These are phyloP conservation scores for Dinocampus coccinellae DNA, from an alignment of 2,888 invertebrate species.

Conservation along the genomic window DNA sequence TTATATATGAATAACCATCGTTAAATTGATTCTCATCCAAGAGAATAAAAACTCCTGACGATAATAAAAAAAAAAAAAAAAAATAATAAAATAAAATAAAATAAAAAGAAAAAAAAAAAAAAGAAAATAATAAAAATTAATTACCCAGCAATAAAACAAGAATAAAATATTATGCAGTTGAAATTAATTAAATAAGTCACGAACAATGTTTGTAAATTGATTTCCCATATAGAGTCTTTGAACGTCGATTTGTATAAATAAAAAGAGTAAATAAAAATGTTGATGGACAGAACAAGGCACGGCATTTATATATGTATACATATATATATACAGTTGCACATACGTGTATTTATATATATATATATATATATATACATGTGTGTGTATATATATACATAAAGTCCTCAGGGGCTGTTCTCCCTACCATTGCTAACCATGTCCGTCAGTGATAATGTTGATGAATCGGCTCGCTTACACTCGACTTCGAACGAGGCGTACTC, in stretches of 20 bases:
- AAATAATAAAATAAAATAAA: neutral
- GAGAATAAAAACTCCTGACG: neutral
- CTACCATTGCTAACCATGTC: conserved; percentile 53
- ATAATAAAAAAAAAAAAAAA: neutral
- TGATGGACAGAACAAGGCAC: conserved; percentile 30
- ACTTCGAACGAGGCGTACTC: conserved; percentile 33
- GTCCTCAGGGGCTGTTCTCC: conserved; percentile 51
- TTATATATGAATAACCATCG: neutral
- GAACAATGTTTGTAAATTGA: conserved; percentile 18
- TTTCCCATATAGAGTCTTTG: conserved; percentile 2
- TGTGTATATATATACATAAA: neutral
- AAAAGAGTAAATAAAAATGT: conserved; percentile 12
- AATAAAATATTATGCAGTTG: neutral
- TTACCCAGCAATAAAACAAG: neutral
- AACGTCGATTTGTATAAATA: conserved; percentile 23
- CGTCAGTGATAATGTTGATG: conserved; percentile 65
- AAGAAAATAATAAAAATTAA: neutral
- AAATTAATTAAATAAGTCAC: conserved; percentile 6
- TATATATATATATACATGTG: neutral
- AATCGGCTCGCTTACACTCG: conserved; percentile 56
- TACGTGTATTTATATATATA: too few species aligned
- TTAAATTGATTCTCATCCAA: conserved; percentile 1
- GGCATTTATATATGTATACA: too few species aligned
- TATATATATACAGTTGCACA: too few species aligned
- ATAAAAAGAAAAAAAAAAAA: neutral